These are phyloP conservation scores for Thrips palmi DNA, from an alignment of 1,140 invertebrate species.

Conservation along the genomic window DNA sequence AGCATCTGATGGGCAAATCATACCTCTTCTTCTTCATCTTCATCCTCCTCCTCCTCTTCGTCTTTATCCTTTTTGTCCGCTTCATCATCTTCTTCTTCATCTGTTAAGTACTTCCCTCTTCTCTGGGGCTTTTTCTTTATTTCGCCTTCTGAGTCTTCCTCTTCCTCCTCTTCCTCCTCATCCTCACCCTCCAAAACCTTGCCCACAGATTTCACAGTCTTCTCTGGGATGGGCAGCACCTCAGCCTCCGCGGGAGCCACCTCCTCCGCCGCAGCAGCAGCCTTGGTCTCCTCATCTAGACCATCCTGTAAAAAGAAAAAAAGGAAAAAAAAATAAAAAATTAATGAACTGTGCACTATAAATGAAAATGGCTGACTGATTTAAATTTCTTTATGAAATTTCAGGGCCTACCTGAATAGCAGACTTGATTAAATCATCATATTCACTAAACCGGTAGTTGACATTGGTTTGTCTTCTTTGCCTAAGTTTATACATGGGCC, in stretches of 20 bases:
- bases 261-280: constrained; percentile 16
- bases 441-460: constrained; percentile 78
- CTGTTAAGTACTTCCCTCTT: constrained; percentile 11
- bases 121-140: constrained; percentile 16
- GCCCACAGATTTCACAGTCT: constrained; percentile 6
- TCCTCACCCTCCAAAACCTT: constrained; percentile 17
- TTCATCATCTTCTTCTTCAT: constrained; percentile 1
- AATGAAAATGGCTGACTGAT: not conserved
- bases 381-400: constrained; percentile 15
- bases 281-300: constrained; percentile 4
- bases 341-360: constrained; percentile 3
- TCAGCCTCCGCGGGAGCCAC: constrained; percentile 16
- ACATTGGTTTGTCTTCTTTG: constrained; percentile 52
- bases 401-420: constrained; percentile 63
- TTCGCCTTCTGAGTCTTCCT: constrained; percentile 13
- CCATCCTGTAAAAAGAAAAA: constrained; percentile 2
- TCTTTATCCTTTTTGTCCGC: too few relatives aligned
- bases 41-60: too few relatives aligned
- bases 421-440: constrained; percentile 82
- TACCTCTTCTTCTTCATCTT: too few relatives aligned
- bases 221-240: constrained; percentile 2
- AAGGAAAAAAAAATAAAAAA: constrained; percentile 8
- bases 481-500: constrained; percentile 63
- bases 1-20: too few relatives aligned
- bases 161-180: constrained; percentile 9